Percentiles rank a stretch among this genome's conserved stretches.
Evolutionary conservation across 2,113 vertebrate genomes (phyloP).

Genomic region (Loxodonta africana): DNA sequence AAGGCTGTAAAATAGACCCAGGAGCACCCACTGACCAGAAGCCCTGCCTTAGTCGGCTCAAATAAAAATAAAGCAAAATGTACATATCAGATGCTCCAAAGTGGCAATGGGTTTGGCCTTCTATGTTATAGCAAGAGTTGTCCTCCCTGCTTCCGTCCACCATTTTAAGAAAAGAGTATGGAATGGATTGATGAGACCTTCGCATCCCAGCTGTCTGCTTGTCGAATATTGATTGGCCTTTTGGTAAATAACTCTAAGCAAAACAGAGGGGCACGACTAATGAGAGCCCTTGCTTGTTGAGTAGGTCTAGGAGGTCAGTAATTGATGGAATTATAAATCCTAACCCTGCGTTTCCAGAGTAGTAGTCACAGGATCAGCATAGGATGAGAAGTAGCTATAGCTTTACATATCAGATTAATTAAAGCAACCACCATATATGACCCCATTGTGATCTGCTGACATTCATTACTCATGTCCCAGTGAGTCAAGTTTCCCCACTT

Average conservation of each 20-base stretch:
- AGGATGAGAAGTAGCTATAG: neutral
- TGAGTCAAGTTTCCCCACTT: neutral
- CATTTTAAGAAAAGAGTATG: constrained; percentile 58
- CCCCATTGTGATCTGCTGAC: neutral
- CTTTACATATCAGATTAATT: constrained; percentile 2
- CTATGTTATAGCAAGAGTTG: neutral
- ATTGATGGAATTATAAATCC: constrained; percentile 79
- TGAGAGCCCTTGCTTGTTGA: constrained; percentile 70
- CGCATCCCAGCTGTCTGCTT: constrained; percentile 37
- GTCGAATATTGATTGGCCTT: constrained; percentile 72
- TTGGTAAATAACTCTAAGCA: constrained; percentile 83
- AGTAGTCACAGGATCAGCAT: neutral
- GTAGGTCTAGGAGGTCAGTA: constrained; percentile 69
- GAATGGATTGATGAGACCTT: constrained; percentile 59
- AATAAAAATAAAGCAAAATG: constrained; percentile 79
- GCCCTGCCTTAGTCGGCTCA: constrained; percentile 59
- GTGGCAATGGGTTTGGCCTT: neutral
- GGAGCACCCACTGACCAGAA: constrained; percentile 72
- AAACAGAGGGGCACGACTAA: constrained; percentile 68
- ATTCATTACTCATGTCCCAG: neutral
- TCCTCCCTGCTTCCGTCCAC: neutral
- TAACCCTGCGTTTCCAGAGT: constrained; percentile 7
- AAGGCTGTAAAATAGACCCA: constrained; percentile 86
- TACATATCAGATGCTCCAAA: constrained; percentile 64
- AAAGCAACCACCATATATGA: neutral